Evolutionary conservation across 2,797 vertebrate genomes (phyloP).

Genomic region (Loris lydekkerianus): DNA sequence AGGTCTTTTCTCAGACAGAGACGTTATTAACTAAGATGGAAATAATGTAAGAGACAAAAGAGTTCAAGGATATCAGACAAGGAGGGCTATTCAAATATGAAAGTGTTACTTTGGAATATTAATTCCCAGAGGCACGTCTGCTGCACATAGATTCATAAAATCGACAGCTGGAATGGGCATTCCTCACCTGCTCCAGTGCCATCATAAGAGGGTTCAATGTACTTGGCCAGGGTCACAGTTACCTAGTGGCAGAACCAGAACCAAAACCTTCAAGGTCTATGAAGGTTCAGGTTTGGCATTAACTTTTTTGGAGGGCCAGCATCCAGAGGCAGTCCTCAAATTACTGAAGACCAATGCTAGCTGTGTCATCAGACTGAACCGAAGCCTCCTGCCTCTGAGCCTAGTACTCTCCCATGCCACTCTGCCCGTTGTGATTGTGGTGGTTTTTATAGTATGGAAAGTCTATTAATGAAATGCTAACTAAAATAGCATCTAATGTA

Average conservation of each 20-base stretch:
- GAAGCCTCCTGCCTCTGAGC: neutral
- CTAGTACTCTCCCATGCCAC: neutral
- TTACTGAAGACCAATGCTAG: neutral
- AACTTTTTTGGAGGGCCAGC: neutral
- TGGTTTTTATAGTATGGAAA: conserved; percentile 54
- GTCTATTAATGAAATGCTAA: conserved; percentile 71
- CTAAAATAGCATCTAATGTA: conserved; percentile 63
- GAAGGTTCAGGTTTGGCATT: neutral
- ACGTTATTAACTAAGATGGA: conserved; percentile 48
- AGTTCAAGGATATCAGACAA: conserved; percentile 35
- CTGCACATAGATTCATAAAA: conserved; percentile 7
- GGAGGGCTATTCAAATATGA: neutral
- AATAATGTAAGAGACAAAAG: conserved; percentile 41
- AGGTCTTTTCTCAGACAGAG: neutral
- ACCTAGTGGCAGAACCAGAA: neutral
- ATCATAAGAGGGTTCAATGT: neutral
- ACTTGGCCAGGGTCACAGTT: neutral
- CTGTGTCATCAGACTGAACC: neutral
- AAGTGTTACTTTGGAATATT: conserved; percentile 54
- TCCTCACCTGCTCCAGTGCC: neutral
- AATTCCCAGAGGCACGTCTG: conserved; percentile 6
- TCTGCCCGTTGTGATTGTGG: neutral
- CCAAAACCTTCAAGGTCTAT: neutral
- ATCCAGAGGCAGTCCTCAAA: neutral
- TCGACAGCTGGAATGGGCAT: neutral